Evolutionary conservation across 2,888 invertebrate genomes (phyloP), one percentile per base, ranked within the genome.

Genomic region (Epirrhoe tristata): DNA sequence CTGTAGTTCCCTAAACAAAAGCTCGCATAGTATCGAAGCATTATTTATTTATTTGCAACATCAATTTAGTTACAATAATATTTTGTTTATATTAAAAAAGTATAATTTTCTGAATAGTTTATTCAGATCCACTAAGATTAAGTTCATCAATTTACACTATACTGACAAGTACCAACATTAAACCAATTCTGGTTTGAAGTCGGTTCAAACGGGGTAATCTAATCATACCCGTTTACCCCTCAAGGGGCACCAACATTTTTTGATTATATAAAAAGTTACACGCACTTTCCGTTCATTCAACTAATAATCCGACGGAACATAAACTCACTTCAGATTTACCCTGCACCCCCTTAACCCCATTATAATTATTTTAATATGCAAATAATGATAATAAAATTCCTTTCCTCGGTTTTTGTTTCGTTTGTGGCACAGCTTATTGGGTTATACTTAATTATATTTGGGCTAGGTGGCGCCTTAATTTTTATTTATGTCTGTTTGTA

Each of bases 281-380:
- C 24, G 24, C 14, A 48, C 14, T 14, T 39, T 32, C 6, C 31
- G 54, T 67, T 50, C 17, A 55, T 58, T 67, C 43, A 43, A 63
- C 63, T 53, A 67, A 53, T 67, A 67, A 67, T 67, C 63, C 67
- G 50, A 17, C 6, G 48, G 50, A 63, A 54, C 34, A 60, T 50
- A 57, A 63, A 58, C 60, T 58, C 55, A 62, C 68, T 64, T 65
- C 58, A 52, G 57, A 61, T 57, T 34, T 16, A 63, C 56, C 63
- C 60, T 39, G 57, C 34, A 51, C 82, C 82, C 76, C 81, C 83
- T 82, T 84, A 69, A 77, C 77, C 75, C 54, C 79, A 87, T 89
- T 86, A 89, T 91, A 91, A 92, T 93, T 90, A 93, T 93, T 93
- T 91, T 91, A 90, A 91, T 92, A 93, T 93, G 93, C 90, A 90